Conservation (phyloP, 2,113 vertebrate genomes). For the Oreochromis tanganicae region DNA sequence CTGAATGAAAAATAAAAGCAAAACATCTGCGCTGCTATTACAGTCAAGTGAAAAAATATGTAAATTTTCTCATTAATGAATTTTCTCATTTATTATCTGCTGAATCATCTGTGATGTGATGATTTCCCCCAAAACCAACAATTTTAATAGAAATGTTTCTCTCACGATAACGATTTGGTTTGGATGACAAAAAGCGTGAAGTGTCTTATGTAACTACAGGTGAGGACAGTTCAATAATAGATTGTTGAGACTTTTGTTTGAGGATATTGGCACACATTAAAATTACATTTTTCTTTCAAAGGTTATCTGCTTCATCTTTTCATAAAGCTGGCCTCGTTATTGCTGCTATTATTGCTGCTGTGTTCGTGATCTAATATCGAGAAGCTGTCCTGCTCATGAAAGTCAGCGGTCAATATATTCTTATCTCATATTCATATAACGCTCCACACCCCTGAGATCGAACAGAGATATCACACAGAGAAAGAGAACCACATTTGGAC, state of each 20-base stretch:
- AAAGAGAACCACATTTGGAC: background rate
- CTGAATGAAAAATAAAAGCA: background rate
- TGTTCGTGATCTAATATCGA: slow-evolving; percentile 27
- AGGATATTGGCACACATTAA: slow-evolving; percentile 45
- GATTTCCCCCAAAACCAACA: background rate
- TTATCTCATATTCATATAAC: slow-evolving; percentile 56
- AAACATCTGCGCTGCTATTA: background rate
- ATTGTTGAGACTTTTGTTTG: slow-evolving; percentile 20
- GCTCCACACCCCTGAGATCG: slow-evolving; percentile 24
- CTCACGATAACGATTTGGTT: background rate
- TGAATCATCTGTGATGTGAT: background rate
- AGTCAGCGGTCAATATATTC: slow-evolving; percentile 40
- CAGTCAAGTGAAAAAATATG: background rate
- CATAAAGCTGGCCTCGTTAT: slow-evolving; percentile 55
- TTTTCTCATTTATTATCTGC: background rate
- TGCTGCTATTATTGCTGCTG: slow-evolving; percentile 5
- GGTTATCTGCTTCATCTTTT: slow-evolving; percentile 67
- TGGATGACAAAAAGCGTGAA: background rate
- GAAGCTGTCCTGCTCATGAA: slow-evolving; percentile 14
- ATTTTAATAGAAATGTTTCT: background rate
- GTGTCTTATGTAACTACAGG: background rate
- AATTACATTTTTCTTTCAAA: slow-evolving; percentile 23
- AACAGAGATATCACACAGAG: background rate
- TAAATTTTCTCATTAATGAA: background rate
- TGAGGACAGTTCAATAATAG: background rate